These are phyloP conservation scores for Rhinichthys osculus DNA, from an alignment of 2,797 vertebrate genomes.

Conservation along the genomic window DNA sequence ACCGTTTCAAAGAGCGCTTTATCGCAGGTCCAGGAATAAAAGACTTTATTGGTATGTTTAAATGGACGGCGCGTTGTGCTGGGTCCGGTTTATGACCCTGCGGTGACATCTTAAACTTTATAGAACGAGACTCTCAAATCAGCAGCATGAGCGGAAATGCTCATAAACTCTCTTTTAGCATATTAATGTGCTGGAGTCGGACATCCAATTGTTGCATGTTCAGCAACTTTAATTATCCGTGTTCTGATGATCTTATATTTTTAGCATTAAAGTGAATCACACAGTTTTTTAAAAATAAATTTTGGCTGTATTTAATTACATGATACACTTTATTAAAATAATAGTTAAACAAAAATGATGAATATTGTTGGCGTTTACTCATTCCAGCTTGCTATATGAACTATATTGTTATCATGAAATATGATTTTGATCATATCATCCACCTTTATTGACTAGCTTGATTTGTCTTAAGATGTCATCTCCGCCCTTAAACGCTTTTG, in stretches of 20 bases:
- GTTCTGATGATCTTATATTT: background rate
- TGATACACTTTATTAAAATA: background rate
- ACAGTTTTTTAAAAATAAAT: background rate
- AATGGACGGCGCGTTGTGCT: conserved; percentile 86
- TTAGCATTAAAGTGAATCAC: background rate
- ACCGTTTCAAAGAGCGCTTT: conserved; percentile 93
- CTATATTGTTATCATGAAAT: background rate
- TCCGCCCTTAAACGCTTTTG: too few species aligned
- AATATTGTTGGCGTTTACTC: background rate
- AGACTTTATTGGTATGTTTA: conserved; percentile 98
- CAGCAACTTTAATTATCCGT: conserved; percentile 10
- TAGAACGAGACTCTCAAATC: conserved; percentile 97
- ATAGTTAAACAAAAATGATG: background rate
- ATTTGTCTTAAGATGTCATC: background rate
- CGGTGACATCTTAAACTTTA: conserved; percentile 99
- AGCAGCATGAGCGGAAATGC: conserved; percentile 94
- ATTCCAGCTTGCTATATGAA: background rate
- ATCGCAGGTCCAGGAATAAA: conserved; percentile 97
- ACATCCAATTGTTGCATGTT: conserved; percentile 13
- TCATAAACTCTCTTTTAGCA: conserved; percentile 89
- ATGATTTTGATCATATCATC: background rate
- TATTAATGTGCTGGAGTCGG: conserved; percentile 71
- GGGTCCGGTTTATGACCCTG: conserved; percentile 90
- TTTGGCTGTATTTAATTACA: background rate
- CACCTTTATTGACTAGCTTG: background rate